Base-by-base conservation (phyloP, 2,113 vertebrate genomes). In the Planiliza haematocheilus region DNA sequence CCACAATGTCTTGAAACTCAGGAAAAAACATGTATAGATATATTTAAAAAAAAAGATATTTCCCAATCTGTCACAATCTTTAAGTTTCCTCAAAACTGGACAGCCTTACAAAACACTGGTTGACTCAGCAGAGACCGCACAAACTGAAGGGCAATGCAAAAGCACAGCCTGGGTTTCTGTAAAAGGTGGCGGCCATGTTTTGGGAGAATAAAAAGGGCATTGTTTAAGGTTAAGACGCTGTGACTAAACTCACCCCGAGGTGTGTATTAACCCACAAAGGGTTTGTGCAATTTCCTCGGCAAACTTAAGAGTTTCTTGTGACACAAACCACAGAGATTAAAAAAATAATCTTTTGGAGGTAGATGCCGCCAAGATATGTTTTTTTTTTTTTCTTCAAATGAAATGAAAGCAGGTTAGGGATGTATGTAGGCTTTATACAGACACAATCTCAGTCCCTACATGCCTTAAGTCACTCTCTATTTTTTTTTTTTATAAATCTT, bases 361-460 rank as follows among this genome's bases (percentile, higher is more conserved):
- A 16, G 12, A 66, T 7, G 14, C 37, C 67, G 70, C 43, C 67
- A 51, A 20, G 38, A 21, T 30, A n/a, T n/a, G n/a, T n/a, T n/a
- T n/a, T 11, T 75, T 4, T 17, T 24, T 62, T 59, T 60, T 76
- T 73, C 53, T 50, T 12, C 14, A 12, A 53, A 42, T 64, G 70
- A 74, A 5, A n/a, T n/a, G 14, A 4, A 0, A 72, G 52, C 36
- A 67, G 51, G 65, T 77, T 30, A 59, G 83, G 81, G 86, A 87
- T 81, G 86, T 74, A 18, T 52, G 78, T 70, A 49, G 70, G 79
- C 30, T 45, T n/a, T 51, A 67, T 10, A 38, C 7, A 1, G 56
- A 37, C 7, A 43, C 20, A 55, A n/a, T 58, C 13, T 4, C 52
- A 36, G 8, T 7, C 16, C 36, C n/a, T 24, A 14, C 10, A 38